phyloP scores from a whole-genome alignment of 2,797 vertebrate species.

The Ciconia nigra region DNA sequence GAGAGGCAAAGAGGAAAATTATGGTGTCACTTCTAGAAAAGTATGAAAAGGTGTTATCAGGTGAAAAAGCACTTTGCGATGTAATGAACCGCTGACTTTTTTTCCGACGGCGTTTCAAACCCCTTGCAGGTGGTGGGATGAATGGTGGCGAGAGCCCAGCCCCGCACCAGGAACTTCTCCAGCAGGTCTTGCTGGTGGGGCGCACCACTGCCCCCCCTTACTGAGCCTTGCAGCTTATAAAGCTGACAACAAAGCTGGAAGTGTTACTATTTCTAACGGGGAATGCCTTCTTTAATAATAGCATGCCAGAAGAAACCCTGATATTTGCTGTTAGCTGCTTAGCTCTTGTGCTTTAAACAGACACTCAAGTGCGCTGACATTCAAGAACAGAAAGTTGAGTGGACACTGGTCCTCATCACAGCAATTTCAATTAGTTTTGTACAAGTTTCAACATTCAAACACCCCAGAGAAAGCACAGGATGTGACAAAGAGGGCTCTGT shows the following conservation, averaged over 20 bases:
- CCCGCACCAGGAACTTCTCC: neutral
- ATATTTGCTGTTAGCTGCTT: conserved; percentile 63
- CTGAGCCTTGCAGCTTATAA: neutral
- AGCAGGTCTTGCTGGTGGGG: neutral
- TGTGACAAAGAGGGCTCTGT: conserved; percentile 80
- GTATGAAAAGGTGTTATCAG: neutral
- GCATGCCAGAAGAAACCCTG: conserved; percentile 20
- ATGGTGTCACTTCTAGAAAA: neutral
- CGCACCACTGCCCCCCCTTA: too few relatives aligned
- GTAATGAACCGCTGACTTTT: neutral
- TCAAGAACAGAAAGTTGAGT: conserved; percentile 69
- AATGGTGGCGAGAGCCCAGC: neutral
- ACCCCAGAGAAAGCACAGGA: conserved; percentile 81
- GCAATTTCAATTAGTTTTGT: conserved; percentile 80
- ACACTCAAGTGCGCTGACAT: conserved; percentile 40
- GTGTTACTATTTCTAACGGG: conserved; percentile 29
- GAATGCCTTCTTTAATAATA: conserved; percentile 47
- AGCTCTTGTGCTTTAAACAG: conserved; percentile 35
- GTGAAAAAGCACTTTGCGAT: neutral
- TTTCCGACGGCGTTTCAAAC: neutral
- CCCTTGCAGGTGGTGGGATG: neutral
- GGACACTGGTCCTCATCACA: conserved; percentile 74
- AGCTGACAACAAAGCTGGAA: neutral
- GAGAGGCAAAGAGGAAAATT: neutral
- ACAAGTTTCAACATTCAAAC: conserved; percentile 80